Evolutionary conservation across 2,888 invertebrate genomes (phyloP).

Genomic region (Candidula unifasciata): DNA sequence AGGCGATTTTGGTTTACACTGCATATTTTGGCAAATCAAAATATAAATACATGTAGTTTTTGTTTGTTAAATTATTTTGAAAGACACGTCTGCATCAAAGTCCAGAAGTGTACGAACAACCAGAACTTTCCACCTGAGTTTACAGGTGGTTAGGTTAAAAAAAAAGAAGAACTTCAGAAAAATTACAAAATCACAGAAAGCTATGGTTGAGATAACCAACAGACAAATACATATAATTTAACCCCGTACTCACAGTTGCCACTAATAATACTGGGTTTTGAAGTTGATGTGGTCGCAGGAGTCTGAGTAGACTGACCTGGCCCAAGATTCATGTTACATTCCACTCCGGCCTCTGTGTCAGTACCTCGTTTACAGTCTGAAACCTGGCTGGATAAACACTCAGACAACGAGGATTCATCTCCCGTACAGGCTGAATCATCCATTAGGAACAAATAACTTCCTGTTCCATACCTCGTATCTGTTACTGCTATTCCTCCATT

Average conservation of each 20-base stretch:
- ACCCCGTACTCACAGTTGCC: slow-evolving; percentile 60
- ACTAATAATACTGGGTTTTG: slow-evolving; percentile 54
- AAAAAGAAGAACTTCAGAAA: neutral
- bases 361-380: slow-evolving; percentile 87
- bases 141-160: too few species aligned
- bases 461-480: slow-evolving; percentile 58
- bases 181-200: neutral
- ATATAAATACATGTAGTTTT: too few species aligned
- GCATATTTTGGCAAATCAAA: too few species aligned
- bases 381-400: slow-evolving; percentile 81
- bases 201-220: neutral
- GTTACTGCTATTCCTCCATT: slow-evolving; percentile 56
- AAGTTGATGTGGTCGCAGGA: slow-evolving; percentile 55
- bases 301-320: slow-evolving; percentile 51
- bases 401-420: slow-evolving; percentile 80
- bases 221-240: neutral
- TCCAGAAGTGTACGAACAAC: too few species aligned
- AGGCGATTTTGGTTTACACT: too few species aligned
- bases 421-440: slow-evolving; percentile 81
- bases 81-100: too few species aligned
- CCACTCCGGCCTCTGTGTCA: slow-evolving; percentile 85
- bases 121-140: too few species aligned
- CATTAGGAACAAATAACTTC: slow-evolving; percentile 68
- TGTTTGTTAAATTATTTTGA: too few species aligned
- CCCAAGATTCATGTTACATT: slow-evolving; percentile 59